Base-by-base conservation (phyloP, 2,113 vertebrate genomes). In the Paracanthobrama guichenoti region DNA sequence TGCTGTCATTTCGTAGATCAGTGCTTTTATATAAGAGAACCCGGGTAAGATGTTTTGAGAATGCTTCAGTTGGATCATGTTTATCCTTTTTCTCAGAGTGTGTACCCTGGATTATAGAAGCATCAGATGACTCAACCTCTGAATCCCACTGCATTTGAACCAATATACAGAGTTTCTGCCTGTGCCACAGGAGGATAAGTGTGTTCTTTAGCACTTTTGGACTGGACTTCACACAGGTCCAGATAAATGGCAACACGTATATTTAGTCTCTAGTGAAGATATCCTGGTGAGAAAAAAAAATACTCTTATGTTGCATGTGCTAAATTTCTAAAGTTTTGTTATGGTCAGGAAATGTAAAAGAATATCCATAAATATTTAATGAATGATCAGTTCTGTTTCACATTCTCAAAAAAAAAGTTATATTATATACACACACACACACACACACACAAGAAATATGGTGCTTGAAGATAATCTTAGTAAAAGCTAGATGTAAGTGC, bases 211-310 rank as follows among this genome's bases (percentile, higher is more conserved):
- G 69, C n/a, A 73, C 69, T 73, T 3, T 10, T 44, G 6, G 22
- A n/a, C n/a, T n/a, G n/a, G n/a, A 73, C 69, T 73, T 73, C n/a
- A 24, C 39, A 24, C 69, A 72, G 69, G 42, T 72, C 42, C 69
- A 46, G n/a, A 6, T 72, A 46, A 72, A 72, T 44, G 22, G 39
- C 2, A 46, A 11, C 42, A 12, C 42, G 1, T 72, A 13, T 72
- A 46, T 72, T 42, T 72, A 44, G 4, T 24, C n/a, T 12, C 39
- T 13, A 35, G 39, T 22, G 10, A 20, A n/a, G 44, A 71, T 44
- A 44, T 22, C 5, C 35, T 42, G 20, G 67, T 71, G 20, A 60
- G 67, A 1, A 22, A 42, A 11, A 20, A 6, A 42, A 42, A 3
- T 1, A 12, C 10, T 12, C n/a, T 4, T 10, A 60, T 60, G 22